Conservation (phyloP, 2,113 vertebrate species). For the Nettapus auritus region DNA sequence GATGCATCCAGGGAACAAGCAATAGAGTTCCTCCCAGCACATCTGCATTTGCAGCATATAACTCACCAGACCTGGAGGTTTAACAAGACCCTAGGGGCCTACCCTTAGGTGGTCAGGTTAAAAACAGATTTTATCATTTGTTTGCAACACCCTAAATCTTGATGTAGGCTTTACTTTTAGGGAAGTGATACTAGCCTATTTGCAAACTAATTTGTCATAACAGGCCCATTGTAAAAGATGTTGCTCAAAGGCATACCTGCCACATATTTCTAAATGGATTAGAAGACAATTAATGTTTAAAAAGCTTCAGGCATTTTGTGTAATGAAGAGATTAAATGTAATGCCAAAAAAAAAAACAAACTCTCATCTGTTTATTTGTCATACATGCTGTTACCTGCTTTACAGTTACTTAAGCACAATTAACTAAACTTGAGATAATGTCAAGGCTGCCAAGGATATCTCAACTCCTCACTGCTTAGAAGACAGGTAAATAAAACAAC, state of each 20-base stretch:
- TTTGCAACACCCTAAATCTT: not conserved
- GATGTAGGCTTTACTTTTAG: not conserved
- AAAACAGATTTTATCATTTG: not conserved
- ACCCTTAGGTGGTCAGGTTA: not conserved
- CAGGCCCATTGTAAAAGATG: not conserved
- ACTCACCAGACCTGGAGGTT: not conserved
- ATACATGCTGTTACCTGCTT: not conserved
- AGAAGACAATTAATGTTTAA: constrained; percentile 21
- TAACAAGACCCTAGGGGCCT: not conserved
- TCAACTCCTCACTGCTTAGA: not conserved
- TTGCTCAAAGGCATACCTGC: not conserved
- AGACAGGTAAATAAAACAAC: not conserved
- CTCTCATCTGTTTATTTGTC: not conserved
- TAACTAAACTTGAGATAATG: not conserved
- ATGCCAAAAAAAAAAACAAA: not conserved
- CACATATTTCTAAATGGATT: not conserved
- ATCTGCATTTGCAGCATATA: no score
- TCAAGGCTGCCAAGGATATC: not conserved
- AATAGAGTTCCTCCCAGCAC: accelerated
- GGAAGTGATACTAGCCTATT: not conserved
- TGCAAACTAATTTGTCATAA: constrained; percentile 43
- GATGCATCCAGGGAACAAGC: not conserved
- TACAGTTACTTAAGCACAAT: not conserved
- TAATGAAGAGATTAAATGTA: not conserved
- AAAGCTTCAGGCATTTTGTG: constrained; percentile 22